Evolutionary conservation across 2,113 vertebrate genomes (phyloP).

Genomic region (Podarcis raffonei): DNA sequence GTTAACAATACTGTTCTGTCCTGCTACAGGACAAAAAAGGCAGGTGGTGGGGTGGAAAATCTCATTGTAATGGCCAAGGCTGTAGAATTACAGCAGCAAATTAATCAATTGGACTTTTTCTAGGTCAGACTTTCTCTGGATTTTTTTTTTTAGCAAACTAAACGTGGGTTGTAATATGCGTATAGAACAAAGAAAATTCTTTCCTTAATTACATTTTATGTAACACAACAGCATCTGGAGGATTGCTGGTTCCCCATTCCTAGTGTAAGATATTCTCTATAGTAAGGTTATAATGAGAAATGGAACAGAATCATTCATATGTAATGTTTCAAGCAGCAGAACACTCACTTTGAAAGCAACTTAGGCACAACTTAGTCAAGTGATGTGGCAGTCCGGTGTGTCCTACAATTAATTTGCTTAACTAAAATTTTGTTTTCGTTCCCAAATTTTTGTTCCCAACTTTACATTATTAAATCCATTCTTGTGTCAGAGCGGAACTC

Average conservation of each 20-base stretch:
- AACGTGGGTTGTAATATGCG: background rate
- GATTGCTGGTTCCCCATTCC: background rate
- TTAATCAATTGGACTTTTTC: background rate
- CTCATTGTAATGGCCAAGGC: background rate
- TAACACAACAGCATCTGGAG: background rate
- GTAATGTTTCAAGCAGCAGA: background rate
- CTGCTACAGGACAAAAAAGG: background rate
- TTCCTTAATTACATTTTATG: background rate
- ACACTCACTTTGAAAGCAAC: background rate
- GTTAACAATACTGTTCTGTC: background rate
- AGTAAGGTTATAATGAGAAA: background rate
- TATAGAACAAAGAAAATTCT: background rate
- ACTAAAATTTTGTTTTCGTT: background rate
- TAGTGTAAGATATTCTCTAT: background rate
- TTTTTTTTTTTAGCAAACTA: background rate
- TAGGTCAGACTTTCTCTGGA: fast-evolving
- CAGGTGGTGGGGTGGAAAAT: background rate
- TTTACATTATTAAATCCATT: background rate
- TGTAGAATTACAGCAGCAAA: background rate
- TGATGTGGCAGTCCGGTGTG: background rate
- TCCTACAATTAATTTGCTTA: background rate
- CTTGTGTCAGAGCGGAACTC: too few species aligned
- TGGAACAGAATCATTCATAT: background rate
- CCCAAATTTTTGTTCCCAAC: background rate
- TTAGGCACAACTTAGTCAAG: background rate